phyloP scores from a whole-genome alignment of 2,888 invertebrate species.

The Pollenia amentaria region DNA sequence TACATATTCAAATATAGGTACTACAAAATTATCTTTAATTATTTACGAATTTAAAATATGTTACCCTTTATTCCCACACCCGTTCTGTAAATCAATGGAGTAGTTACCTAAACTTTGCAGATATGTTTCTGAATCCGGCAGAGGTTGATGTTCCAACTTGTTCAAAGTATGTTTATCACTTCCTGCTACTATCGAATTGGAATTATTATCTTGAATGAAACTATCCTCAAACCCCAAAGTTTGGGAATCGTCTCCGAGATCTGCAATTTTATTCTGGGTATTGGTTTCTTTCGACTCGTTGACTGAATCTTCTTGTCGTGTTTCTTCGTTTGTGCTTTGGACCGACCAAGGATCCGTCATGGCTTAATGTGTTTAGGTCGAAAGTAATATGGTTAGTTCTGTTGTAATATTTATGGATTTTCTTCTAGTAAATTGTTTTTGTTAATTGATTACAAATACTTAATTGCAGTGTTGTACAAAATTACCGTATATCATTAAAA shows the following conservation, averaged over 20 bases:
- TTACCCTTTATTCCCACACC: too few species aligned
- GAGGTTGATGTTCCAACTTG: slow-evolving; percentile 84
- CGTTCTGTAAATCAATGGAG: background rate
- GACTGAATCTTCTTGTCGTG: slow-evolving; percentile 52
- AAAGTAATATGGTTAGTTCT: slow-evolving; percentile 41
- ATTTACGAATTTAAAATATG: too few species aligned
- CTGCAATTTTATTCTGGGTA: slow-evolving; percentile 50
- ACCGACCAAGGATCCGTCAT: slow-evolving; percentile 80
- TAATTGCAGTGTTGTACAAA: too few species aligned
- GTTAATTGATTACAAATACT: slow-evolving; percentile 17
- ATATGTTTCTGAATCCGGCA: slow-evolving; percentile 83
- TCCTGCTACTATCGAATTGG: slow-evolving; percentile 78
- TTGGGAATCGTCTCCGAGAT: slow-evolving; percentile 45
- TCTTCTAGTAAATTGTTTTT: slow-evolving; percentile 53
- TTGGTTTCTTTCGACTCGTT: slow-evolving; percentile 7
- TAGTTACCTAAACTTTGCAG: slow-evolving; percentile 88
- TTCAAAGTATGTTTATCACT: slow-evolving; percentile 82
- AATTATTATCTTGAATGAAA: slow-evolving; percentile 83
- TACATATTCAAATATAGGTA: too few species aligned
- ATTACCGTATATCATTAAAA: too few species aligned
- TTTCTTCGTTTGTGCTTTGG: slow-evolving; percentile 73
- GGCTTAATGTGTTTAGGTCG: slow-evolving; percentile 57
- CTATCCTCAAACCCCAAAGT: slow-evolving; percentile 86
- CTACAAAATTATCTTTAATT: too few species aligned
- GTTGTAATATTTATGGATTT: slow-evolving; percentile 29